phyloP scores from a whole-genome alignment of 2,888 invertebrate species.

The Cantharis rustica region DNA sequence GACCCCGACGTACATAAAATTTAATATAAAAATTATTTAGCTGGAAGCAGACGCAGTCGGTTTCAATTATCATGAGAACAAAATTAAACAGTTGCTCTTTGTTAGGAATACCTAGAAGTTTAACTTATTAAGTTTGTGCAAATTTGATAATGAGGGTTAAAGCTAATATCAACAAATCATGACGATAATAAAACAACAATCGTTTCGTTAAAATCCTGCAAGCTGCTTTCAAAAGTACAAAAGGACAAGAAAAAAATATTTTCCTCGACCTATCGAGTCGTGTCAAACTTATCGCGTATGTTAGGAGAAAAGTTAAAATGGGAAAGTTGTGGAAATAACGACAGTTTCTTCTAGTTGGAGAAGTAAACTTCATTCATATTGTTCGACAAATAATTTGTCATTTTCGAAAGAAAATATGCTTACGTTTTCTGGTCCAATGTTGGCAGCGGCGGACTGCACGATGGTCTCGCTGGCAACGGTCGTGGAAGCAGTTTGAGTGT shows the following conservation, averaged over 20 bases:
- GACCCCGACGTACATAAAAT: neutral
- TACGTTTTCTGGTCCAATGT: constrained; percentile 52
- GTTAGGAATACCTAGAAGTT: neutral
- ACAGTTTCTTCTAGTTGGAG: neutral
- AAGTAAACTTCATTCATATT: neutral
- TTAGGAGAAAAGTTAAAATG: neutral
- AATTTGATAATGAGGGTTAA: neutral
- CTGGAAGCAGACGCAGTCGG: neutral
- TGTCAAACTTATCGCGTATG: neutral
- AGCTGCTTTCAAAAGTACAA: neutral
- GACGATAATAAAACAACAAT: neutral
- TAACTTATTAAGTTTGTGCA: neutral
- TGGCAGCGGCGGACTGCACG: constrained; percentile 48
- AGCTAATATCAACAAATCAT: neutral
- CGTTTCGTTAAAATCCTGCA: neutral
- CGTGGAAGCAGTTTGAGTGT: constrained; percentile 83
- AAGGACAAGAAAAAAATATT: neutral
- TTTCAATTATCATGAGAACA: neutral
- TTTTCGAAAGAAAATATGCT: constrained; percentile 33
- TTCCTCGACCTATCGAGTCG: neutral
- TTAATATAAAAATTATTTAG: neutral
- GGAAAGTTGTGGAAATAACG: neutral
- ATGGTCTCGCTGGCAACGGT: constrained; percentile 71
- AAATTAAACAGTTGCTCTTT: neutral
- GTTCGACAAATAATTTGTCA: neutral